Percentiles rank a stretch among this genome's conserved stretches.
Conservation (phyloP, 1,140 invertebrate genomes). For the Dinoponera quadriceps region DNA sequence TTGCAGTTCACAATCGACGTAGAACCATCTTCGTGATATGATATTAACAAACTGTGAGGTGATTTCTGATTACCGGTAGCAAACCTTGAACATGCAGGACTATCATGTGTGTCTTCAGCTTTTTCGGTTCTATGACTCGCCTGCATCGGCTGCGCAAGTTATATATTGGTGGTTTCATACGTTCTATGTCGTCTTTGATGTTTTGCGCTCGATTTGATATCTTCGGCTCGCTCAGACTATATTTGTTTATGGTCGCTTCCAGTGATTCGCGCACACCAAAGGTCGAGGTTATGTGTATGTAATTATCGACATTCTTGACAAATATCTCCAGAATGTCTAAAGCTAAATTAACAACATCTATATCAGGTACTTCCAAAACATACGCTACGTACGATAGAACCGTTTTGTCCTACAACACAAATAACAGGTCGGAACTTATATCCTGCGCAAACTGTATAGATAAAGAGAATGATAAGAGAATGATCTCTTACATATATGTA, state of each 20-base stretch:
- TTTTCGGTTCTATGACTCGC: constrained; percentile 84
- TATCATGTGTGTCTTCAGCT: constrained; percentile 83
- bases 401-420: constrained; percentile 82
- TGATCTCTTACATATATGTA: too few species aligned
- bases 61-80: constrained; percentile 78
- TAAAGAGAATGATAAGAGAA: too few species aligned
- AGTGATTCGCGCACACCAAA: constrained; percentile 84
- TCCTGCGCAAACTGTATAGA: not conserved
- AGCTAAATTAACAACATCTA: constrained; percentile 80
- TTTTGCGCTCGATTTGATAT: constrained; percentile 79
- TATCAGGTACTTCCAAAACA: constrained; percentile 82
- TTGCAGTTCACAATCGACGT: constrained; percentile 25
- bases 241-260: constrained; percentile 82
- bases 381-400: constrained; percentile 83
- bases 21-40: not conserved
- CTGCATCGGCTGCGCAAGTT: constrained; percentile 83
- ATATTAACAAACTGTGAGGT: not conserved
- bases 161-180: constrained; percentile 85
- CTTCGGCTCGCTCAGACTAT: constrained; percentile 79
- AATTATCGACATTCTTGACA: constrained; percentile 84
- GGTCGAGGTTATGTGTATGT: constrained; percentile 84
- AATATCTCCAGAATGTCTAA: constrained; percentile 83
- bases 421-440: not conserved
- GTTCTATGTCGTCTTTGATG: constrained; percentile 83
- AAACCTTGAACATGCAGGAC: constrained; percentile 83